Evolutionary conservation across 37 sponge, comb jelly and placozoan genomes (phyloP).

Genomic region (Sycon ciliatum): DNA sequence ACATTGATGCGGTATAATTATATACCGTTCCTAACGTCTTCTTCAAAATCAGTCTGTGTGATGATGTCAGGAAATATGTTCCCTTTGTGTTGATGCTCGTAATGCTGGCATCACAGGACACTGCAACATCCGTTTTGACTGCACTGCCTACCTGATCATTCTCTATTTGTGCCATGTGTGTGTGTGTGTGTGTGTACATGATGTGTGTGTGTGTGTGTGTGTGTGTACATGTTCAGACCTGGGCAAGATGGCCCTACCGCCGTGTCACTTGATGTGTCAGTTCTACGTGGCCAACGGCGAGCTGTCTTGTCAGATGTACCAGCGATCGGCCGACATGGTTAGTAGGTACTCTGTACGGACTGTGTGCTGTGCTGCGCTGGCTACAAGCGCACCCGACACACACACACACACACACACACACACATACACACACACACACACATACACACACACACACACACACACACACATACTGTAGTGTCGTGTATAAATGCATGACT

Average conservation of each 20-base stretch:
- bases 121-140: too few relatives aligned
- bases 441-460: not conserved
- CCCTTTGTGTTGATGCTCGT: too few relatives aligned
- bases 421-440: conserved; percentile 12
- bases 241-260: conserved; percentile 85
- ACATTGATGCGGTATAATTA: too few relatives aligned
- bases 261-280: conserved; percentile 90
- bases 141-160: too few relatives aligned
- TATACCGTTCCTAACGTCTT: too few relatives aligned
- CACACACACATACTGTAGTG: too few relatives aligned
- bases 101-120: too few relatives aligned
- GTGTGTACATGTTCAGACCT: conserved; percentile 42
- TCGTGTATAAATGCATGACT: too few relatives aligned
- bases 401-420: not conserved
- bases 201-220: conserved; percentile 3
- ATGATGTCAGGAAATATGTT: too few relatives aligned
- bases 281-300: conserved; percentile 89
- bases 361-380: not conserved
- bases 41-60: too few relatives aligned
- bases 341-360: conserved; percentile 9
- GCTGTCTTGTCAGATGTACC: conserved; percentile 92
- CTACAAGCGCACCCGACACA: not conserved
- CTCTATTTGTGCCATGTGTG: not conserved
- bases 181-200: conserved; percentile 28
- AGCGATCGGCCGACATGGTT: conserved; percentile 60